A percentile compares a stretch with the other conserved stretches of the same genome.
phyloP scores from a whole-genome alignment of 1,140 invertebrate species.

The Pogonognathellus flavescens region DNA sequence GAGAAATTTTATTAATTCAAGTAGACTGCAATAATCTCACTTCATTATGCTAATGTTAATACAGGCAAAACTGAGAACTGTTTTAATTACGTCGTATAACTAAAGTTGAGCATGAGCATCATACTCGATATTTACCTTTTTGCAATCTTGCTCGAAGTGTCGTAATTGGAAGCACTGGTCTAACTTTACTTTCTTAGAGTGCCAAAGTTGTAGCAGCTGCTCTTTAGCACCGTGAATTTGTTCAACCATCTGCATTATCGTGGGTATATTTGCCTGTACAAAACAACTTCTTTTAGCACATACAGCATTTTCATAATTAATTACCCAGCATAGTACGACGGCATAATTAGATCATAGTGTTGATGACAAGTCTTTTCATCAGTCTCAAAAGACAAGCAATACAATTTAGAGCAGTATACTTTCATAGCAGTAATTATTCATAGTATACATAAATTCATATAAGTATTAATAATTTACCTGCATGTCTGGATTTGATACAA shows the following conservation, averaged over 20 bases:
- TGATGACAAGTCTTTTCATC: background rate
- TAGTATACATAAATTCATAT: conserved; percentile 61
- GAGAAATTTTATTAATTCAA: no score
- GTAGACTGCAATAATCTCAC: no score
- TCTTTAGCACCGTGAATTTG: conserved; percentile 88
- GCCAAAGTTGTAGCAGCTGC: conserved; percentile 92
- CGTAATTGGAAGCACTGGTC: conserved; percentile 96
- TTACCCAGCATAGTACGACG: background rate
- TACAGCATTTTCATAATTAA: conserved; percentile 26
- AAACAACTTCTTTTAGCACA: conserved; percentile 47
- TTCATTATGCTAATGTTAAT: no score
- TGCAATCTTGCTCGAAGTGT: conserved; percentile 96
- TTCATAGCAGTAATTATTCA: background rate
- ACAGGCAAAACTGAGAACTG: background rate
- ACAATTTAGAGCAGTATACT: conserved; percentile 68
- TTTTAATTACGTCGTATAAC: background rate
- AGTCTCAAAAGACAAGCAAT: conserved; percentile 63
- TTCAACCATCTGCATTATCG: conserved; percentile 84
- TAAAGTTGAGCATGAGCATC: background rate
- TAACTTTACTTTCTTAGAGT: conserved; percentile 90
- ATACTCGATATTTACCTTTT: conserved; percentile 78
- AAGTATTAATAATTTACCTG: conserved; percentile 70
- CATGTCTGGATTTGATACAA: conserved; percentile 79
- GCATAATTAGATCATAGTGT: background rate
- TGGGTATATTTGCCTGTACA: conserved; percentile 75